Evolutionary conservation across 2,888 invertebrate species (phyloP).

Genomic region (Physocephala rufipes): DNA sequence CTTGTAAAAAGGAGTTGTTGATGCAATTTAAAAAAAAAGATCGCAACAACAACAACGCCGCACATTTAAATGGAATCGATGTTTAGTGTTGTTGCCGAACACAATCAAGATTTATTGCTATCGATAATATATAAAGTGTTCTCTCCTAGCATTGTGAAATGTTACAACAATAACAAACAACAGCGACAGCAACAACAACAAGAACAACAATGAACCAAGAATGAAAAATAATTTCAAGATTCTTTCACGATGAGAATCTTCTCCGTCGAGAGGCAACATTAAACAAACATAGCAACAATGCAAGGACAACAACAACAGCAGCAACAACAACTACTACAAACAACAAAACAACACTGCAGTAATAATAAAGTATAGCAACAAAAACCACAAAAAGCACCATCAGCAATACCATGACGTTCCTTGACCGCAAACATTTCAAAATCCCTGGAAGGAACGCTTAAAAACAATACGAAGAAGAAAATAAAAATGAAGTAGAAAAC

Average conservation of each 20-base stretch:
- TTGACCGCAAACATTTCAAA: too few relatives aligned
- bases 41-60: not conserved
- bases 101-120: constrained; percentile 58
- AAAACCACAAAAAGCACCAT: constrained; percentile 25
- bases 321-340: constrained; percentile 21
- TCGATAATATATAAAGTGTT: constrained; percentile 59
- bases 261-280: constrained; percentile 39
- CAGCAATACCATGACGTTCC: too few relatives aligned
- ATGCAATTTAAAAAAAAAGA: too few relatives aligned
- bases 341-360: constrained; percentile 26
- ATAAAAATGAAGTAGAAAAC: not conserved
- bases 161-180: constrained; percentile 4
- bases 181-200: not conserved
- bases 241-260: too few relatives aligned
- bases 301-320: constrained; percentile 20
- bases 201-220: not conserved
- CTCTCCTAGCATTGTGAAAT: constrained; percentile 37
- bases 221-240: too few relatives aligned
- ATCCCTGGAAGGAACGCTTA: too few relatives aligned
- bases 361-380: too few relatives aligned
- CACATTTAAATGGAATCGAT: not conserved
- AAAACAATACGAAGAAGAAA: not conserved
- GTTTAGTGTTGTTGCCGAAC: constrained; percentile 41
- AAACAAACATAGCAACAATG: constrained; percentile 38
- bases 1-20: too few relatives aligned